Evolutionary conservation across 2,888 invertebrate genomes (phyloP), one percentile per base, ranked within the genome.

Genomic region (Agonum fuliginosum): DNA sequence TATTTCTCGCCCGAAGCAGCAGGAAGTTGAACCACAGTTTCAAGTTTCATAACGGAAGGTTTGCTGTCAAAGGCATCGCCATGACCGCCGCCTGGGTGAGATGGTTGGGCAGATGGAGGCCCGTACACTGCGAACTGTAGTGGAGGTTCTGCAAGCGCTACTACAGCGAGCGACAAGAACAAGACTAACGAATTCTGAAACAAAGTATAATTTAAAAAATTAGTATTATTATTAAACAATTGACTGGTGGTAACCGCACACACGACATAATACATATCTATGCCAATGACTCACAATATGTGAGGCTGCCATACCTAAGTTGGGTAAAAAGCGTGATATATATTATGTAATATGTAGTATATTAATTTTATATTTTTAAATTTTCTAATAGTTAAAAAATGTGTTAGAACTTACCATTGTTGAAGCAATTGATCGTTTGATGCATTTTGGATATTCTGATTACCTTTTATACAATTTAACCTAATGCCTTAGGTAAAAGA

Each of bases 111-210:
- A 6, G 79, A 78, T 22, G 81, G 80, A 24, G 79, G 80, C 27
- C 78, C 78, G 75, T 79, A 79, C 41, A 78, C 79, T 24, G 70
- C 70, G 4, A 77, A 74, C 12, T 80, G 80, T 12, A 51, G 54
- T 34, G 27, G 24, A 3, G 70, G 27, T 24, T 46, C 70, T 17
- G 46, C 70, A 0, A 24, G 14, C 1, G 27, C 14, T 6, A 12
- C 43, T 12, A 70, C 43, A 22, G 46, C 70, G 3, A 46, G 46
- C 5, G 70, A 46, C 14, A 46, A 20, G n/a, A 70, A n/a, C 6
- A 70, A 17, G 30, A 27, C 27, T 46, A 46, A 14, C 17, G 30
- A 27, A 12, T 46, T 46, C 70, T 70, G 48, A 24, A 70, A 46
- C 24, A 46, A 70, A 46, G 20, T n/a, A 65, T 19, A 37, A 37